Evolutionary conservation across 2,797 vertebrate species (phyloP).

Genomic region (Streptopelia turtur): DNA sequence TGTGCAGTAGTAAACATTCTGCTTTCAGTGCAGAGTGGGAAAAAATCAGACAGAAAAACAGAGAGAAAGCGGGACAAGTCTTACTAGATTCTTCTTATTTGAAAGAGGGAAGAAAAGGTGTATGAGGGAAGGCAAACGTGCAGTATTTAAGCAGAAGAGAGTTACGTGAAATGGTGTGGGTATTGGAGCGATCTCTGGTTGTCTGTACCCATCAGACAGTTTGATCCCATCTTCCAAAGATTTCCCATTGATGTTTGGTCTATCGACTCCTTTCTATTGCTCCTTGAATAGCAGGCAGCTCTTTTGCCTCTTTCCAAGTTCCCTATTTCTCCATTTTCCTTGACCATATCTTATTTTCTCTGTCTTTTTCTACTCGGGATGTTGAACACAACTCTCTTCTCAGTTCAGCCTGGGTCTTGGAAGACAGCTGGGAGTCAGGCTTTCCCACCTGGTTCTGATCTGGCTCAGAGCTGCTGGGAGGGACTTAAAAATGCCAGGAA

Average conservation of each 20-base stretch:
- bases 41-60: neutral
- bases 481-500: neutral
- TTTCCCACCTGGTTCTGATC: neutral
- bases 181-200: neutral
- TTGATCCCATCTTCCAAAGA: neutral
- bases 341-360: neutral
- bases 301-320: neutral
- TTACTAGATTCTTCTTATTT: neutral
- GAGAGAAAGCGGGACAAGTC: neutral
- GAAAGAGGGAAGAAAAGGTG: neutral
- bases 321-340: neutral
- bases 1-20: neutral
- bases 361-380: accelerated
- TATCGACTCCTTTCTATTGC: neutral
- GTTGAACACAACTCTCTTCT: neutral
- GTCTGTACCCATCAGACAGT: neutral
- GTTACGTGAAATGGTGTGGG: neutral
- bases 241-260: neutral
- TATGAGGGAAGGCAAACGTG: neutral
- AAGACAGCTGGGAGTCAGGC: neutral
- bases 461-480: neutral
- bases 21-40: neutral
- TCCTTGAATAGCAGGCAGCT: neutral
- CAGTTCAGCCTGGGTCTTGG: neutral
- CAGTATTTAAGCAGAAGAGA: neutral